Percentiles rank a stretch among this genome's conserved stretches.
phyloP scores from a whole-genome alignment of 37 sponge, comb jelly and placozoan species.

The Halisarca cf. caerulea region DNA sequence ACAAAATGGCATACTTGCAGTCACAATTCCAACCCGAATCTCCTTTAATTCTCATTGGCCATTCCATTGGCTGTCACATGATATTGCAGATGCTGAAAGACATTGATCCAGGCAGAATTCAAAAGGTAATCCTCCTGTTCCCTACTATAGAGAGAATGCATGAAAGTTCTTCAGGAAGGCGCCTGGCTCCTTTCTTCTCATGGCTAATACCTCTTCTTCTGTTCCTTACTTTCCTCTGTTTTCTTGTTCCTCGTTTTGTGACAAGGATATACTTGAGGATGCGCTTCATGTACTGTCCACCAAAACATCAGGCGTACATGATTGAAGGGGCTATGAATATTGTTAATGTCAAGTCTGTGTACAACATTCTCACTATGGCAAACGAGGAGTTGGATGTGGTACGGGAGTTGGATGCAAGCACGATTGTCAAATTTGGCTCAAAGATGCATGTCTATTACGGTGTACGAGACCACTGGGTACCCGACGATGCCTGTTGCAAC shows the following conservation, averaged over 20 bases:
- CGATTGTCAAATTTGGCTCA: slow-evolving; percentile 27
- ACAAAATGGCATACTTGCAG: slow-evolving; percentile 77
- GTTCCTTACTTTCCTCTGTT: slow-evolving; percentile 19
- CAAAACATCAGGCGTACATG: slow-evolving; percentile 32
- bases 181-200: slow-evolving; percentile 32
- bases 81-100: slow-evolving; percentile 58
- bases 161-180: slow-evolving; percentile 41
- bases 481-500: not conserved
- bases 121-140: slow-evolving; percentile 59
- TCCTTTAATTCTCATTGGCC: slow-evolving; percentile 63
- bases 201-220: slow-evolving; percentile 27
- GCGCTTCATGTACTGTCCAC: slow-evolving; percentile 24
- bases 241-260: not conserved
- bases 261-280: not conserved
- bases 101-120: slow-evolving; percentile 37
- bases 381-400: slow-evolving; percentile 67
- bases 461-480: slow-evolving; percentile 58
- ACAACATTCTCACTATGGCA: slow-evolving; percentile 64
- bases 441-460: slow-evolving; percentile 77
- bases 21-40: slow-evolving; percentile 15
- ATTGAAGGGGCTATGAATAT: slow-evolving; percentile 34
- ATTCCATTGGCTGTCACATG: slow-evolving; percentile 86
- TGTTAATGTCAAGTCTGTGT: slow-evolving; percentile 22
- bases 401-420: slow-evolving; percentile 14
- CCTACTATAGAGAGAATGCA: slow-evolving; percentile 77